Evolutionary conservation across 1,140 invertebrate species (phyloP).

Genomic region (Drosophila sturtevanti): DNA sequence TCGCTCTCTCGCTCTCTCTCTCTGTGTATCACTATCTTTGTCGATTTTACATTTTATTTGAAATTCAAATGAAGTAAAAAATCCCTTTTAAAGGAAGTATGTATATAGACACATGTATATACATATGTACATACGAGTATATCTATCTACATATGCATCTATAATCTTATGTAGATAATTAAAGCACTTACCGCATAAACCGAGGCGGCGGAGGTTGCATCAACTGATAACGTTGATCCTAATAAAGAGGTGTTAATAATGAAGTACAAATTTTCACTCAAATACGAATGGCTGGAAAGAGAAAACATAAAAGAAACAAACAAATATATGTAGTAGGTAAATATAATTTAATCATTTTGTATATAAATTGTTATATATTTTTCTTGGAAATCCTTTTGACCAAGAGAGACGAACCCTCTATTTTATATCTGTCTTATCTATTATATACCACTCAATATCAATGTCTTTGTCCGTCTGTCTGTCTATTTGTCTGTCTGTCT

Average conservation of each 20-base stretch:
- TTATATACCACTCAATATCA: slow-evolving; percentile 45
- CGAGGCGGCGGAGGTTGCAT: slow-evolving; percentile 51
- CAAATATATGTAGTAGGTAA: neutral
- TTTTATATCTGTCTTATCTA: neutral
- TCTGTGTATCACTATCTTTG: too few species aligned
- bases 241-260: slow-evolving; percentile 3
- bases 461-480: slow-evolving; percentile 56
- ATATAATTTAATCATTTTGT: neutral
- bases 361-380: neutral
- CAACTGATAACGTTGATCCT: slow-evolving; percentile 18
- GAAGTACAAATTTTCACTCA: slow-evolving; percentile 30
- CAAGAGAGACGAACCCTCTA: neutral
- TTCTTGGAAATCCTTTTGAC: neutral
- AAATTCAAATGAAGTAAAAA: neutral
- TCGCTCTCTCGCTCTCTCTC: too few species aligned
- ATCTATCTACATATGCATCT: too few species aligned
- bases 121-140: neutral
- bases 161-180: neutral
- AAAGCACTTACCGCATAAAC: slow-evolving; percentile 49
- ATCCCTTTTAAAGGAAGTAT: neutral
- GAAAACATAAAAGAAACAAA: neutral
- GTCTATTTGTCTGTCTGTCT: neutral
- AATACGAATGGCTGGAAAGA: slow-evolving; percentile 55
- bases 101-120: neutral
- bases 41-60: neutral